Base-by-base conservation (phyloP, 2,113 vertebrate species). In the Galeopterus variegatus region DNA sequence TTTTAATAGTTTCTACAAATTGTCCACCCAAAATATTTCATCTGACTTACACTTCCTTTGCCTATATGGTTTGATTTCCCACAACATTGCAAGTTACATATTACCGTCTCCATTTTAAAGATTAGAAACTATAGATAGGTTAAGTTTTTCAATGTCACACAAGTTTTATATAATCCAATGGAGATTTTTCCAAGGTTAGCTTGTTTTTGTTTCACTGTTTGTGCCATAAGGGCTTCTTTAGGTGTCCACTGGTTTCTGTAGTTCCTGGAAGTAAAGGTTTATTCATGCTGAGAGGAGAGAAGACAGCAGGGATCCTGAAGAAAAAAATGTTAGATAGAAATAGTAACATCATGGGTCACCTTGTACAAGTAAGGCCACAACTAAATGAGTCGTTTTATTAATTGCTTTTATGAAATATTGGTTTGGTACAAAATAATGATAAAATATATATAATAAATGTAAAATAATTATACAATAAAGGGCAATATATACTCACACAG, bases 1-100 rank as follows among this genome's bases (percentile, higher is more conserved):
- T 69, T 95, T 95, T 89, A 45, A 62, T 67, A 76, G 52, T 95
- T 84, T 73, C 81, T 94, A 36, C 36, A 93, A 90, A 83, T 65
- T 87, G 56, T 79, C 58, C 69, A 69, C 13, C 21, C 2, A 26
- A 45, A 50, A 24, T 79, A 6, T 15, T 87, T 1, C 69, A 9
- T 83, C 56, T 95, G 64, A 83, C 69, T 82, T 89, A 87, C 8
- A 77, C 15, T 73, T 82, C 4, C 23, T 90, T 24, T 67, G 28
- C 31, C 45, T 67, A 13, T 12, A 11, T 8, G 41, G 50, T 48
- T 86, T 54, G 62, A 1, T 31, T 67, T 24, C 58, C 14, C 17
- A 33, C 5, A 83, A 1, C 8, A n/a, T 10, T 64, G 41, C 19
- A 77, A 75, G n/a, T 67, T 82, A 12, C 24, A 77, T 0, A 3